phyloP scores from a whole-genome alignment of 2,113 vertebrate genomes.

The Antennarius striatus region DNA sequence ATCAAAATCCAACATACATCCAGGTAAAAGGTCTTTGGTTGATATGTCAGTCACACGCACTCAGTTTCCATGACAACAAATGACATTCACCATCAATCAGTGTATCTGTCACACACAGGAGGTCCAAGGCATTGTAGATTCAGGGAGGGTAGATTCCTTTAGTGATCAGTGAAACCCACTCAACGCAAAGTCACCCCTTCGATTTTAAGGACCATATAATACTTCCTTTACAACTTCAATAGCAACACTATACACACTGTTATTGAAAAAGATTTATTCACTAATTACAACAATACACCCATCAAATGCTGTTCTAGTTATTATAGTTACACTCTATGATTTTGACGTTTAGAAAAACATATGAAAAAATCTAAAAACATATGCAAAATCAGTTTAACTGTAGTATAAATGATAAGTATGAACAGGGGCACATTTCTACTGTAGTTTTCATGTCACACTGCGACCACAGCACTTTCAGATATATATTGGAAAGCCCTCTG shows the following conservation, averaged over 20 bases:
- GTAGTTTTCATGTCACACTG: constrained; percentile 22
- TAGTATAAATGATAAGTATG: neutral
- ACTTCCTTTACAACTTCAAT: too few species aligned
- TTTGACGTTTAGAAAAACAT: constrained; percentile 11
- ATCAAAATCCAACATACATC: constrained; percentile 37
- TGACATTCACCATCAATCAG: constrained; percentile 50
- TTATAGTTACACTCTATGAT: constrained; percentile 21
- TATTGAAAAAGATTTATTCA: neutral
- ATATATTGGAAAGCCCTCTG: neutral
- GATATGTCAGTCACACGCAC: constrained; percentile 66
- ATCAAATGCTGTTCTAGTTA: constrained; percentile 17
- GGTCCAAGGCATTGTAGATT: constrained; percentile 37
- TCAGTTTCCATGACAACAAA: constrained; percentile 70
- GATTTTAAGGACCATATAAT: neutral
- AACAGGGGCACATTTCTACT: neutral
- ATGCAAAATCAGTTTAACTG: constrained; percentile 1
- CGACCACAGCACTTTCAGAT: constrained; percentile 4
- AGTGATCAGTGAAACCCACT: neutral
- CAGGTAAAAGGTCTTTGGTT: constrained; percentile 45
- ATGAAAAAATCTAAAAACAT: constrained; percentile 15
- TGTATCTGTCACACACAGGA: constrained; percentile 47
- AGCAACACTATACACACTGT: constrained; percentile 11
- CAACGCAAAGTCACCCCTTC: neutral
- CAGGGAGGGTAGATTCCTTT: constrained; percentile 6
- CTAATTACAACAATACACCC: neutral